Evolutionary conservation across 1,140 invertebrate species (phyloP), one percentile per base, ranked within the genome.

Genomic region (Frieseomelitta varia): DNA sequence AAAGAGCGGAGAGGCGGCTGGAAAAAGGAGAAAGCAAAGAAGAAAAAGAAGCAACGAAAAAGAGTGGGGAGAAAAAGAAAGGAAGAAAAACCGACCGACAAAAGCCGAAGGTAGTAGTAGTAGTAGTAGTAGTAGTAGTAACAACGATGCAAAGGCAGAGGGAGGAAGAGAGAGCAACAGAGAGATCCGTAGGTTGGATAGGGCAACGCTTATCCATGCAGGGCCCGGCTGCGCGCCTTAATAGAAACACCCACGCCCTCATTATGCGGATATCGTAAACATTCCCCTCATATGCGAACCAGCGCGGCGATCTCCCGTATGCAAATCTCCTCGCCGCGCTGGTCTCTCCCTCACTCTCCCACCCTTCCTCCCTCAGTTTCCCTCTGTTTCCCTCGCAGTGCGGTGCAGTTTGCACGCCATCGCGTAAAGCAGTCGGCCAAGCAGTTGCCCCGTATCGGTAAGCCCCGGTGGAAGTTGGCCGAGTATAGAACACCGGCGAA

Each of bases 231-330:
- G 84, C 72, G n/a, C 39, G 77, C 89, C 87, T 90, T 90, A 90
- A 90, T 90, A 90, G 89, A 90, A 90, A 90, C 89, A 88, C 89
- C 89, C 89, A 90, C 89, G 89, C 89, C 69, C 87, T 90, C 89
- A 90, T 90, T 90, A 90, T 90, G 87, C 89, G 86, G 85, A 90
- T 90, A 90, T 90, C 89, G 87, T 90, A 90, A 90, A 90, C 88
- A 88, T 90, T 88, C 84, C 69, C 87, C 88, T 88, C 85, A 87
- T 89, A 90, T 76, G 78, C 71, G 80, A 61, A 61, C 58, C 72
- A 10, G 61, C 56, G 55, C 39, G 55, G 30, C 88, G 81, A 88
- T 88, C 86, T 81, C 75, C 85, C 85, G 81, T 88, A 90, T 90
- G 89, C 89, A 90, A 90, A 90, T 90, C n/a, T n/a, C 69, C 85